phyloP scores from a whole-genome alignment of 2,888 invertebrate genomes.

The Caenorhabditis sinica region DNA sequence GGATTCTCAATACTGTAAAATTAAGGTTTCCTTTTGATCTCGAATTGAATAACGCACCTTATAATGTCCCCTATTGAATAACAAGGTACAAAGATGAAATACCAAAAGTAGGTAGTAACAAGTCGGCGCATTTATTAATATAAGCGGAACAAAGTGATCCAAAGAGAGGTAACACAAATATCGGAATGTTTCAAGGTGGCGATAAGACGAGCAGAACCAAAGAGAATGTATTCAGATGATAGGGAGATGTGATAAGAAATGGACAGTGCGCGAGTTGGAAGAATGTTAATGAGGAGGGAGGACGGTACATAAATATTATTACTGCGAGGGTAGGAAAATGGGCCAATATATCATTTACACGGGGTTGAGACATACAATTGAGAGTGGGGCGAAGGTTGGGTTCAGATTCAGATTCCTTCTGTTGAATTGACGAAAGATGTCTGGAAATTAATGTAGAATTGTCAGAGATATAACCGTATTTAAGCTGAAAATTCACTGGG shows the following conservation, averaged over 20 bases:
- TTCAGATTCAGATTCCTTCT: too few species aligned
- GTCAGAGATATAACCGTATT: too few species aligned
- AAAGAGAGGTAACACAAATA: neutral
- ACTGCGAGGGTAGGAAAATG: too few species aligned
- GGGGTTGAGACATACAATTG: too few species aligned
- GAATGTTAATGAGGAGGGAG: neutral
- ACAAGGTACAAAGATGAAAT: neutral
- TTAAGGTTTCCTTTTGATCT: neutral
- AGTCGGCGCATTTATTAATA: neutral
- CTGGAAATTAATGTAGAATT: too few species aligned
- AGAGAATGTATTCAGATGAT: conserved; percentile 15
- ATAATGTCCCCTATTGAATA: conserved; percentile 1
- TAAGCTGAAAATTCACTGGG: too few species aligned
- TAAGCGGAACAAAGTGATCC: neutral
- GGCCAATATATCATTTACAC: too few species aligned
- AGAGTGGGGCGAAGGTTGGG: too few species aligned
- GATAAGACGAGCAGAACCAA: conserved; percentile 20
- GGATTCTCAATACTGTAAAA: conserved; percentile 43
- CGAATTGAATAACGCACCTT: neutral
- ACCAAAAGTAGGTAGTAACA: neutral
- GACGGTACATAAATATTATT: neutral
- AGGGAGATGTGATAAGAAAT: conserved; percentile 12
- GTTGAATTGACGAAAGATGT: too few species aligned
- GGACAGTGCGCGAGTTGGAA: neutral
- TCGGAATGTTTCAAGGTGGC: neutral